phyloP scores from a whole-genome alignment of 2,888 invertebrate species.

The Gastracanthus pulcherrimus region DNA sequence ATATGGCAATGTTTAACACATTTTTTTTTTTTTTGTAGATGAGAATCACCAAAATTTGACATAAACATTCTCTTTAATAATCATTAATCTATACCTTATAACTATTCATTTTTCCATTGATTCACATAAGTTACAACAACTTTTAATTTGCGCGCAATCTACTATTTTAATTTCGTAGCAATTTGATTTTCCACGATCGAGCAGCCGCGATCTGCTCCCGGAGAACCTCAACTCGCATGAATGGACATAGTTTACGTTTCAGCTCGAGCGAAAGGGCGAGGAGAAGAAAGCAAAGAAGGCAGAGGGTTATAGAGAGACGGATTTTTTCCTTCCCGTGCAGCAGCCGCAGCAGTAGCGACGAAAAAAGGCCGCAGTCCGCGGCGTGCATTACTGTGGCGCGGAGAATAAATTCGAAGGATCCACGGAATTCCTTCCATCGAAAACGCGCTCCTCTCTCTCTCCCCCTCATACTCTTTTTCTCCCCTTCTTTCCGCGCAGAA shows the following conservation, averaged over 20 bases:
- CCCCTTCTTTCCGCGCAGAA: constrained; percentile 23
- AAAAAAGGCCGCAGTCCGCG: neutral
- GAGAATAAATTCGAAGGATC: constrained; percentile 53
- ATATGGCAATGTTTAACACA: too few species aligned
- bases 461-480: neutral
- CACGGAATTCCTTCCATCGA: constrained; percentile 49
- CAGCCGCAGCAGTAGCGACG: neutral
- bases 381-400: constrained; percentile 21
- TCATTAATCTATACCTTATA: too few species aligned
- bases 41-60: too few species aligned
- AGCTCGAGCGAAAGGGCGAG: neutral
- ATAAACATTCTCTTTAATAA: too few species aligned
- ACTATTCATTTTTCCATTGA: too few species aligned
- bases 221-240: neutral
- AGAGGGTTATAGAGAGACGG: neutral
- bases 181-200: too few species aligned
- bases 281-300: neutral
- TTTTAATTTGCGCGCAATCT: too few species aligned
- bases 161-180: too few species aligned
- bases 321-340: neutral
- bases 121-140: too few species aligned
- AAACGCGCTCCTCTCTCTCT: too few species aligned
- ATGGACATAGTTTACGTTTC: constrained; percentile 10
- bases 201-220: too few species aligned
- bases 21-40: too few species aligned